Percentiles rank a stretch among this genome's conserved stretches.
Evolutionary conservation across 2,113 vertebrate genomes (phyloP).

Genomic region (Gracilinanus agilis): DNA sequence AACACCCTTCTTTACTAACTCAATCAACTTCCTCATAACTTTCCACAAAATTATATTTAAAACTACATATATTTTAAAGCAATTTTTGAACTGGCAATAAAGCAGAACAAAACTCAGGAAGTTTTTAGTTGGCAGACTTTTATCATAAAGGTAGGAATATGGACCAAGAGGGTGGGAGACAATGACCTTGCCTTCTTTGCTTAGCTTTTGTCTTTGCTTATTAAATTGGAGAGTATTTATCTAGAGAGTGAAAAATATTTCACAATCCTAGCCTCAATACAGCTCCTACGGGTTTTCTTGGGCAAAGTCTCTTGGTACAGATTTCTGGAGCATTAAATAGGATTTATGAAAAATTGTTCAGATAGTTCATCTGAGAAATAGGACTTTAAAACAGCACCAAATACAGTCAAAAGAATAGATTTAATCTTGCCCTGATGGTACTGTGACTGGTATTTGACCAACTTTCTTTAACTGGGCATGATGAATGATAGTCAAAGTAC

Average conservation of each 20-base stretch:
- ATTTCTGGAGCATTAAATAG: background rate
- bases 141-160: background rate
- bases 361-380: background rate
- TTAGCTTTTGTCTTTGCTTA: background rate
- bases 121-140: background rate
- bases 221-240: background rate
- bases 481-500: background rate
- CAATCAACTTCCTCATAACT: background rate
- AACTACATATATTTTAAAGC: background rate
- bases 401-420: background rate
- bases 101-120: background rate
- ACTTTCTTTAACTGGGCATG: background rate
- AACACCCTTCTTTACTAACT: background rate
- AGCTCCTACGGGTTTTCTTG: background rate
- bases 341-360: background rate
- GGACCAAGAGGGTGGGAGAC: background rate
- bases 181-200: background rate
- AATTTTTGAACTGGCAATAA: background rate
- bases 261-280: background rate
- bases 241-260: background rate
- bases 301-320: background rate
- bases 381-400: background rate
- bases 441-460: background rate
- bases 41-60: background rate
- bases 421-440: background rate